Evolutionary conservation across 2,888 invertebrate species (phyloP).

Genomic region (Cryptocephalus primarius): DNA sequence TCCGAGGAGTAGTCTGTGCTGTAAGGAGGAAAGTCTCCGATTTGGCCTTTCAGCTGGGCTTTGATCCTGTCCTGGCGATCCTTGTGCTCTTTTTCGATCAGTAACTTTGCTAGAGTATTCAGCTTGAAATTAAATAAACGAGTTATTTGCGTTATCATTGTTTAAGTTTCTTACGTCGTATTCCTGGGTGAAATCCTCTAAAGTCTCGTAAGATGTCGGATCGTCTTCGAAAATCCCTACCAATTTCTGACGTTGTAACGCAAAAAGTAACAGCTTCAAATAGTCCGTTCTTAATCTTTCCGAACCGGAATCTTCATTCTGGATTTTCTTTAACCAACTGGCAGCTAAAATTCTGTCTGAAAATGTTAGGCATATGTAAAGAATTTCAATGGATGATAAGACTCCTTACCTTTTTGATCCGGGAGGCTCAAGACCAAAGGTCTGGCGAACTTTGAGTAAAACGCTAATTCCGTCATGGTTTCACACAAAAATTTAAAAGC

Average conservation of each 20-base stretch:
- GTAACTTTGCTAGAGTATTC: constrained; percentile 28
- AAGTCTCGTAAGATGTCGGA: constrained; percentile 25
- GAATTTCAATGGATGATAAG: too few relatives aligned
- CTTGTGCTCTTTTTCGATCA: constrained; percentile 26
- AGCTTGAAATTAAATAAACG: constrained; percentile 9
- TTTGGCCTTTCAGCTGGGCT: constrained; percentile 20
- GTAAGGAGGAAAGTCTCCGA: constrained; percentile 27
- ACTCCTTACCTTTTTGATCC: constrained; percentile 30
- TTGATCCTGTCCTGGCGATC: constrained; percentile 16
- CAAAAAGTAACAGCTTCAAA: constrained; percentile 37
- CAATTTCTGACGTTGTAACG: constrained; percentile 34
- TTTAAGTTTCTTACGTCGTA: constrained; percentile 19
- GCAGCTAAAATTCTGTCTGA: constrained; percentile 36
- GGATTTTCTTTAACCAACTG: constrained; percentile 36
- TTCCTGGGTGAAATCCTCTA: constrained; percentile 27
- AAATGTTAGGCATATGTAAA: constrained; percentile 1
- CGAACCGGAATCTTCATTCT: constrained; percentile 20
- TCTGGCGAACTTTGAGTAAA: constrained; percentile 36
- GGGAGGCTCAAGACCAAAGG: constrained; percentile 34
- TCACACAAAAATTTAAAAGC: constrained; percentile 1
- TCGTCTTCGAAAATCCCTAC: constrained; percentile 34
- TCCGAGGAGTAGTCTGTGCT: constrained; percentile 34
- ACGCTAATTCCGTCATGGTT: constrained; percentile 27
- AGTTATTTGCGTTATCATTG: not conserved
- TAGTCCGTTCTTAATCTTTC: constrained; percentile 32